Percentiles rank a stretch among this genome's conserved stretches.
These are phyloP conservation scores for Melanotaenia maccullochi DNA, from an alignment of 2,797 vertebrate species.

Conservation along the genomic window DNA sequence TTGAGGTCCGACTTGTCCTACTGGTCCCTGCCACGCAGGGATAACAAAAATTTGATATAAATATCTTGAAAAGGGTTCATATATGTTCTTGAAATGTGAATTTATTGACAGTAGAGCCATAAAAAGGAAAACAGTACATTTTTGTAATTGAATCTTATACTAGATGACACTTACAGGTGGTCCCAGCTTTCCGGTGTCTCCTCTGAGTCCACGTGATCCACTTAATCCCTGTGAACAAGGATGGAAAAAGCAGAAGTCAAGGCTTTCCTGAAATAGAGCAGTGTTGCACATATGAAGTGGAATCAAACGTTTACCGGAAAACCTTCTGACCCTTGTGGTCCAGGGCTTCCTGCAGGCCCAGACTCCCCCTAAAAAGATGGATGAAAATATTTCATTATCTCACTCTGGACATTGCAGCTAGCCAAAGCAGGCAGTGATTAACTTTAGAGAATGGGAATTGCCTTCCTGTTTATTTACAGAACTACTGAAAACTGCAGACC, in stretches of 20 bases:
- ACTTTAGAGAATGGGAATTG: too few species aligned
- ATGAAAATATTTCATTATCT: not conserved
- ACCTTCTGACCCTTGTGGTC: conserved; percentile 68
- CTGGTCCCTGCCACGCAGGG: conserved; percentile 73
- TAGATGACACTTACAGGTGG: conserved; percentile 73
- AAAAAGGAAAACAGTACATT: not conserved
- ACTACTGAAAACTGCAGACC: too few species aligned
- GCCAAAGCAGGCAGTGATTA: too few species aligned
- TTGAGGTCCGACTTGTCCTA: conserved; percentile 72
- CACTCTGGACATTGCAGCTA: not conserved
- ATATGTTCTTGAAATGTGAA: not conserved
- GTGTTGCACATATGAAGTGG: not conserved
- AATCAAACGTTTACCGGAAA: conserved; percentile 62
- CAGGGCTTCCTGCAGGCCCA: conserved; percentile 59
- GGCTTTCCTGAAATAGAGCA: not conserved
- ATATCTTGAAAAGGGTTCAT: too few species aligned
- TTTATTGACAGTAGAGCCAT: not conserved
- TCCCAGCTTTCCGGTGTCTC: conserved; percentile 81
- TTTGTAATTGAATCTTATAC: not conserved
- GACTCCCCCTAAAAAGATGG: conserved; percentile 66
- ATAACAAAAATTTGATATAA: not conserved
- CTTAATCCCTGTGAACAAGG: conserved; percentile 75
- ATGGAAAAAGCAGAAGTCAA: conserved; percentile 1
- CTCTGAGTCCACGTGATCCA: conserved; percentile 81
- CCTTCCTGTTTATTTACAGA: too few species aligned